Conservation (phyloP, 2,797 vertebrate genomes). For the Pseudochirops corinnae region DNA sequence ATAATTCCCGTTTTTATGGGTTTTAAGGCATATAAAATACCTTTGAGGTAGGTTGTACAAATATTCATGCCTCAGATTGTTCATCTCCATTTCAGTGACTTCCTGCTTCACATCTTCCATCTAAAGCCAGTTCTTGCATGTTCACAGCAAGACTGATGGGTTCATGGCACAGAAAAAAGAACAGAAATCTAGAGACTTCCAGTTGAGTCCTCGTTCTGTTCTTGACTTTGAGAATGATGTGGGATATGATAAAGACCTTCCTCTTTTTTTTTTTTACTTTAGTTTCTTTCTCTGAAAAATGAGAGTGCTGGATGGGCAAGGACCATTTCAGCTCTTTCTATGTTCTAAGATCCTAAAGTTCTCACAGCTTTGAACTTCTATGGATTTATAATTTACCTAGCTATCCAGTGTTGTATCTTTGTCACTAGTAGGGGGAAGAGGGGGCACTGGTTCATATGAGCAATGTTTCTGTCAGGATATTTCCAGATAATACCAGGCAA, state of each 20-base stretch:
- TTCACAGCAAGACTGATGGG: not conserved
- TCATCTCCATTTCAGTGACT: not conserved
- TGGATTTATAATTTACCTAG: not conserved
- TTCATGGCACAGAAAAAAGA: not conserved
- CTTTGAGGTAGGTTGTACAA: not conserved
- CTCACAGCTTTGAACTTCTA: not conserved
- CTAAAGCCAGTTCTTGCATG: not conserved
- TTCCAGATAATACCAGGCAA: slow-evolving; percentile 58
- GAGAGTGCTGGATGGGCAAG: not conserved
- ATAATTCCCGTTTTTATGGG: not conserved
- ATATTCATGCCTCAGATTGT: not conserved
- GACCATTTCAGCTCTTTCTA: not conserved
- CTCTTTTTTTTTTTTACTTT: not conserved
- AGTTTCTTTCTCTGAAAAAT: not conserved
- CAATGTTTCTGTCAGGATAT: not conserved
- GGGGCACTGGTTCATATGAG: not conserved
- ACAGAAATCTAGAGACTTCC: not conserved
- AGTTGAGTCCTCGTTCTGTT: not conserved
- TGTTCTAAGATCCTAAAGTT: not conserved
- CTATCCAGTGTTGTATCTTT: not conserved
- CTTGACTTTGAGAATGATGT: not conserved
- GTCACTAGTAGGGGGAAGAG: not conserved
- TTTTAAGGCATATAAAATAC: not conserved
- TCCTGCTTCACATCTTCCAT: not conserved
- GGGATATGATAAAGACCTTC: not conserved